Evolutionary conservation across 2,888 invertebrate species (phyloP).

Genomic region (Podotricha telesiphe): DNA sequence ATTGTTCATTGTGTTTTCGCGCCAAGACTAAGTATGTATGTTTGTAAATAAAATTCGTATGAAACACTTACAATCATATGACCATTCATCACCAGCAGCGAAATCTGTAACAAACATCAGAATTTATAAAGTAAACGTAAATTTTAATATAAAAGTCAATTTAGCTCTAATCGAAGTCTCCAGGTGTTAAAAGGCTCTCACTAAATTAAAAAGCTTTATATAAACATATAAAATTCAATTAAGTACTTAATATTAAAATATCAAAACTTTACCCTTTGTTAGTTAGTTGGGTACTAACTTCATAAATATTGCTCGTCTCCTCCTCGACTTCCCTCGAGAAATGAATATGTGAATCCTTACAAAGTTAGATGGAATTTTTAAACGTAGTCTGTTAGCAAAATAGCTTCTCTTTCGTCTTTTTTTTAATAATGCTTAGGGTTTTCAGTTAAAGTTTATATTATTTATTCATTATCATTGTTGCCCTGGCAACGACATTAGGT

Average conservation of each 20-base stretch:
- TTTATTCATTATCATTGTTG: no score
- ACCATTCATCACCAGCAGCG: slow-evolving; percentile 61
- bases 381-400: not conserved
- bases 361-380: slow-evolving; percentile 14
- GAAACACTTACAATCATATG: slow-evolving; percentile 63
- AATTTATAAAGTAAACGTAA: not conserved
- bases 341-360: slow-evolving; percentile 32
- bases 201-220: no score
- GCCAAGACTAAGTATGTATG: no score
- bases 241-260: no score
- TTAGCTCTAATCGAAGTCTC: not conserved
- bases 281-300: not conserved
- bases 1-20: no score
- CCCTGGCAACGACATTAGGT: no score
- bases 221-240: no score
- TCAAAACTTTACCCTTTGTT: no score
- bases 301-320: not conserved
- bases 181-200: no score
- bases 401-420: no score
- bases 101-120: slow-evolving; percentile 63
- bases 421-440: not conserved
- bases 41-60: not conserved
- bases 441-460: no score
- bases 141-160: not conserved
- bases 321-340: slow-evolving; percentile 26